A percentile compares a stretch with the other conserved stretches of the same genome.
Conservation (phyloP, 2,113 vertebrate species). For the Boulengeromyrus knoepffleri region DNA sequence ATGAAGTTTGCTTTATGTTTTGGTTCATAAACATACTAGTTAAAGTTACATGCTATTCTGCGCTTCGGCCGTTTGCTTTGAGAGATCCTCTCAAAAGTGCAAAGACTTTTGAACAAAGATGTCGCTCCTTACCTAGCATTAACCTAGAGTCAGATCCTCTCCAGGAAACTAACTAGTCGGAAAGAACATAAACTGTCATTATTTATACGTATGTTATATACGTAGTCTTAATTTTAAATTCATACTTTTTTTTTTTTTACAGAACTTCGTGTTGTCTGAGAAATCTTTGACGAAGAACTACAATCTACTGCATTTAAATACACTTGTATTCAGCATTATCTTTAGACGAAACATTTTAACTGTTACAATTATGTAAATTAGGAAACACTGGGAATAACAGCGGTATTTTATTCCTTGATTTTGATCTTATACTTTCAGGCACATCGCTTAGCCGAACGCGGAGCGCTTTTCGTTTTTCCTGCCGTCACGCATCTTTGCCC, state of each 20-base stretch:
- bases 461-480: background rate
- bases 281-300: background rate
- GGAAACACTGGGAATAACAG: background rate
- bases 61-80: conserved; percentile 1
- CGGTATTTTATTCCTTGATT: background rate
- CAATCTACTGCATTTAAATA: background rate
- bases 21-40: background rate
- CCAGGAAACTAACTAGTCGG: background rate
- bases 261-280: background rate
- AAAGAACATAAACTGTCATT: background rate
- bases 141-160: background rate
- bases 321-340: background rate
- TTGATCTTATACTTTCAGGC: background rate
- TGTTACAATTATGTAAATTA: background rate
- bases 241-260: background rate
- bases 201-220: background rate
- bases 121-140: background rate
- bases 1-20: background rate
- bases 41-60: conserved; percentile 18
- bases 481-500: background rate
- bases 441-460: background rate
- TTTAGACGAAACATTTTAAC: background rate
- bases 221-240: background rate
- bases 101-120: background rate
- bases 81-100: conserved; percentile 35